Percentiles rank a stretch among this genome's conserved stretches.
These are phyloP conservation scores for Bugula neritina DNA, from an alignment of 2,888 invertebrate genomes.

Conservation along the genomic window DNA sequence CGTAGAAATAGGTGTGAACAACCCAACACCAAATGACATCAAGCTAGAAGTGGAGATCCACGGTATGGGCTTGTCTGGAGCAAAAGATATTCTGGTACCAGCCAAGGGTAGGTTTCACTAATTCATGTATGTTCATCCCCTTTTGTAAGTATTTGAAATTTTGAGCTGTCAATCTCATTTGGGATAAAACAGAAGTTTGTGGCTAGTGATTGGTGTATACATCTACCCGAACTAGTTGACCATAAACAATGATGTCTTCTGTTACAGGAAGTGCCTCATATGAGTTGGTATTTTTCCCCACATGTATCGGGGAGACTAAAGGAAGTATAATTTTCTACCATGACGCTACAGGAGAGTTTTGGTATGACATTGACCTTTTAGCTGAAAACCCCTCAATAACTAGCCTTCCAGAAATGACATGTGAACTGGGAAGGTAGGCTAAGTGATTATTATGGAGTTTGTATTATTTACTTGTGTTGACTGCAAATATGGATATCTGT, in stretches of 20 bases:
- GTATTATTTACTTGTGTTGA: too few species aligned
- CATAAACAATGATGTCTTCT: too few species aligned
- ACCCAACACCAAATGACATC: constrained; percentile 44
- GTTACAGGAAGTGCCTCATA: constrained; percentile 39
- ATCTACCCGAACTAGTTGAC: too few species aligned
- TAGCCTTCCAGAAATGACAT: constrained; percentile 46
- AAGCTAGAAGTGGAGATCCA: constrained; percentile 40
- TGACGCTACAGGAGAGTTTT: constrained; percentile 51
- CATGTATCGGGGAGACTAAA: constrained; percentile 42
- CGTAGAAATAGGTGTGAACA: constrained; percentile 47
- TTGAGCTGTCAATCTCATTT: too few species aligned
- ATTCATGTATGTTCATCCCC: too few species aligned
- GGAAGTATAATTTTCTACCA: constrained; percentile 51
- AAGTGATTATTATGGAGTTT: too few species aligned
- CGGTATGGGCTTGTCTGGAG: constrained; percentile 43
- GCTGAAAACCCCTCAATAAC: constrained; percentile 45
- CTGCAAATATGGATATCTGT: too few species aligned
- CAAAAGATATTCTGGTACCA: constrained; percentile 37
- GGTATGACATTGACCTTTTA: constrained; percentile 48
- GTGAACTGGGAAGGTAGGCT: constrained; percentile 51
- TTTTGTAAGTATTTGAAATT: too few species aligned
- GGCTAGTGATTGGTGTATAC: too few species aligned
- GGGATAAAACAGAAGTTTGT: too few species aligned
- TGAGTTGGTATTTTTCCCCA: constrained; percentile 46
- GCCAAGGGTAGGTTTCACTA: constrained; percentile 35